These are phyloP conservation scores for Paelopatides confundens DNA, from an alignment of 53 echinoderm and acorn worm species.

Conservation along the genomic window DNA sequence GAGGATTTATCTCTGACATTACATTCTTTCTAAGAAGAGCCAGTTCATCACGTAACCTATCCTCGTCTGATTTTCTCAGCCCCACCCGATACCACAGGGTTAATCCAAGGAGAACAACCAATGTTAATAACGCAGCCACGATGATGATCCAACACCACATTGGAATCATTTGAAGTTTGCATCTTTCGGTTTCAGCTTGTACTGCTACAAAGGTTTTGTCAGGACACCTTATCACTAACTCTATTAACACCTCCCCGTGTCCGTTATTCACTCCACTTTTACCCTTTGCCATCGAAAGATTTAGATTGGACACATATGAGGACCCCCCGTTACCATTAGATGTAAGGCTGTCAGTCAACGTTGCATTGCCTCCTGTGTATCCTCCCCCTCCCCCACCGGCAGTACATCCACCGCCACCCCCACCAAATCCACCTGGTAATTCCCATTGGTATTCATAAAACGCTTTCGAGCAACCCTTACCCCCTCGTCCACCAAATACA, in stretches of 20 bases:
- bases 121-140: neutral
- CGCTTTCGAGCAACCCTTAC: conserved; percentile 67
- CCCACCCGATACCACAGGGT: neutral
- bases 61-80: conserved; percentile 11
- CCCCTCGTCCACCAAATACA: conserved; percentile 76
- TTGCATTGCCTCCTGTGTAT: conserved; percentile 88
- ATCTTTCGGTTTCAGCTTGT: neutral
- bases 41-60: conserved; percentile 17
- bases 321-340: conserved; percentile 86
- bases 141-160: conserved; percentile 24
- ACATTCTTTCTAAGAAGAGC: conserved; percentile 20
- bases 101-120: neutral
- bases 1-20: conserved; percentile 35
- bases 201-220: conserved; percentile 21
- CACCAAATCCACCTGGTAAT: conserved; percentile 92
- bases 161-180: neutral
- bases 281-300: neutral
- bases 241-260: conserved; percentile 68
- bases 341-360: conserved; percentile 60
- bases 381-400: conserved; percentile 94
- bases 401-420: conserved; percentile 93
- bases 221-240: conserved; percentile 59
- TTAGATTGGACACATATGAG: conserved; percentile 62
- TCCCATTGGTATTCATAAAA: conserved; percentile 72
- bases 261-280: conserved; percentile 58